These are phyloP conservation scores for Taeniopygia guttata DNA, from an alignment of 2,797 vertebrate genomes.

Conservation along the genomic window DNA sequence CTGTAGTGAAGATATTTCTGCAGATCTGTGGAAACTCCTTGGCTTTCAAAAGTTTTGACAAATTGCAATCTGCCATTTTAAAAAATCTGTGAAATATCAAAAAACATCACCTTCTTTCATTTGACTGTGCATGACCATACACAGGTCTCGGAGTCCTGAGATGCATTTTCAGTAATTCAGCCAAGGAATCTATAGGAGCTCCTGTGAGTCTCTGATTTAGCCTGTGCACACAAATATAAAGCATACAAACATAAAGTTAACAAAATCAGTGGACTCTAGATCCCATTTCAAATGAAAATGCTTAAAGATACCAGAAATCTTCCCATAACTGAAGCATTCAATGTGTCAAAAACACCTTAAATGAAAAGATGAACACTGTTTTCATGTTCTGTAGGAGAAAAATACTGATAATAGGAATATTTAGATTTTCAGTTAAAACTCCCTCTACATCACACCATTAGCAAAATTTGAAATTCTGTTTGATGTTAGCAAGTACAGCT, in stretches of 20 bases:
- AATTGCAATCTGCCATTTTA: neutral
- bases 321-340: neutral
- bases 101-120: neutral
- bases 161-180: neutral
- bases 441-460: neutral
- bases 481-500: neutral
- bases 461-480: neutral
- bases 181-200: neutral
- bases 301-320: neutral
- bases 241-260: neutral
- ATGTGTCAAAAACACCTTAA: neutral
- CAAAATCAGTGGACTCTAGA: neutral
- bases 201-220: neutral
- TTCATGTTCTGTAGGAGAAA: neutral
- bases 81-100: neutral
- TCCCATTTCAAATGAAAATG: neutral
- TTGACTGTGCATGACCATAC: neutral
- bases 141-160: neutral
- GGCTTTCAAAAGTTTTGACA: neutral
- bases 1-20: neutral
- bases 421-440: neutral
- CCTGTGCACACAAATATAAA: neutral
- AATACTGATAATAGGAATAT: neutral
- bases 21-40: neutral
- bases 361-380: neutral